phyloP scores from a whole-genome alignment of 2,797 vertebrate species.

The Gephyroberyx darwinii region DNA sequence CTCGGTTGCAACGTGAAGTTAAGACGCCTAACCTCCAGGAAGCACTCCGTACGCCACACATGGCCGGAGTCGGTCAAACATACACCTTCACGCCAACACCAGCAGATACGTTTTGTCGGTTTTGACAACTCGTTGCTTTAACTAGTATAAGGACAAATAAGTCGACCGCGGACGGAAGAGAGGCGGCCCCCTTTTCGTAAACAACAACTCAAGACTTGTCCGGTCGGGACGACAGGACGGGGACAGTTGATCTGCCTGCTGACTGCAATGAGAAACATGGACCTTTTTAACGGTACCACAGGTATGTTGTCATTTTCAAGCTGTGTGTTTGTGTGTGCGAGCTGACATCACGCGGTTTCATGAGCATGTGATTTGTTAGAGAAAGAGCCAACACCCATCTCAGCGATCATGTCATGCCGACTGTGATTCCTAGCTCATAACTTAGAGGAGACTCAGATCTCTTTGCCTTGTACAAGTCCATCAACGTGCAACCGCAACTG shows the following conservation, averaged over 20 bases:
- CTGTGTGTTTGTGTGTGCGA: neutral
- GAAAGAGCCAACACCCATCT: slow-evolving; percentile 66
- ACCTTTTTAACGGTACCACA: slow-evolving; percentile 52
- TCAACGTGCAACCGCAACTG: neutral
- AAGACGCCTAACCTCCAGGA: rapidly evolving
- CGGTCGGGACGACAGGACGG: neutral
- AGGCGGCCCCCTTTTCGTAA: too few relatives aligned
- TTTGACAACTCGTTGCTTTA: too few relatives aligned
- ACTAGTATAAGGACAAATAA: neutral
- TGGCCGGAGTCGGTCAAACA: neutral
- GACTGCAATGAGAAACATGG: slow-evolving; percentile 78
- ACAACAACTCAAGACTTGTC: neutral
- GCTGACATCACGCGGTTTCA: slow-evolving; percentile 44
- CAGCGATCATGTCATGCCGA: neutral
- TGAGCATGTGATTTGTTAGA: slow-evolving; percentile 47
- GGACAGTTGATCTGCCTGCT: slow-evolving; percentile 8
- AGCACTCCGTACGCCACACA: slow-evolving; percentile 17
- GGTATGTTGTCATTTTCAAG: slow-evolving; percentile 42
- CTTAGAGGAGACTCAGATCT: too few relatives aligned
- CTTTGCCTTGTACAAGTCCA: neutral
- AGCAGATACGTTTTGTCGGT: neutral
- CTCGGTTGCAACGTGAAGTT: slow-evolving; percentile 3
- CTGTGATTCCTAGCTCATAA: too few relatives aligned
- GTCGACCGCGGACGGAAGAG: too few relatives aligned
- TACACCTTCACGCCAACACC: neutral